Base-by-base conservation (phyloP, 2,113 vertebrate species). In the Piaya cayana region DNA sequence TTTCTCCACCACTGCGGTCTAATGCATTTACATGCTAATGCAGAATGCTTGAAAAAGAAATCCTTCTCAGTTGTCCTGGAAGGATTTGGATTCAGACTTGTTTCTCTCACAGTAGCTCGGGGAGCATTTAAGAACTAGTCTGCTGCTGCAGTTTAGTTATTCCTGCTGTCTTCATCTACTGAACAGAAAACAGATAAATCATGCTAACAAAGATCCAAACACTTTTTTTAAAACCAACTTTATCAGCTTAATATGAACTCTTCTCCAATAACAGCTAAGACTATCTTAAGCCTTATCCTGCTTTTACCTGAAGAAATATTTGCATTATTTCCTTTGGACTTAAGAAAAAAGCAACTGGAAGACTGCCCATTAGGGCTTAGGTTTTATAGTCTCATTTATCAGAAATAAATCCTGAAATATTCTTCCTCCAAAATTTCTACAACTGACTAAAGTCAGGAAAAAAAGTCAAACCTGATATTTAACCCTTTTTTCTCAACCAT, bases 391-490 rank as follows among this genome's bases (percentile, higher is more conserved):
- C 49, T 37, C 58, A 86, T 75, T 92, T 92, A 92, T 84, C 82
- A 94, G 53, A 90, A 94, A 90, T 75, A 86, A 95, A 93, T 77
- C 34, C 76, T 55, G 27, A 90, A 95, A 81, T 77, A 78, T 22
- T 70, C 68, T 83, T 90, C 59, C 27, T 78, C 53, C 65, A 69
- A 92, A 81, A 39, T 69, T 86, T 91, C 34, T 64, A 86, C 52
- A n/a, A 77, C 3, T 74, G 63, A 90, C 39, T 86, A 9, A 94
- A 81, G 53, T 52, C 34, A 71, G 36, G 36, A 75, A 87, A 86
- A 47, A 49, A 49, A 83, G 64, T 43, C 17, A 34, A 71, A 86
- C 88, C 23, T 32, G 30, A 81, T 58, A 43, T 71, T 90, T 88
- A 88, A 82, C 49, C 25, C 27, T 30, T 32, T 4, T 90, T 93